Base-by-base conservation (phyloP, 2,888 invertebrate genomes). In the Sesia apiformis region DNA sequence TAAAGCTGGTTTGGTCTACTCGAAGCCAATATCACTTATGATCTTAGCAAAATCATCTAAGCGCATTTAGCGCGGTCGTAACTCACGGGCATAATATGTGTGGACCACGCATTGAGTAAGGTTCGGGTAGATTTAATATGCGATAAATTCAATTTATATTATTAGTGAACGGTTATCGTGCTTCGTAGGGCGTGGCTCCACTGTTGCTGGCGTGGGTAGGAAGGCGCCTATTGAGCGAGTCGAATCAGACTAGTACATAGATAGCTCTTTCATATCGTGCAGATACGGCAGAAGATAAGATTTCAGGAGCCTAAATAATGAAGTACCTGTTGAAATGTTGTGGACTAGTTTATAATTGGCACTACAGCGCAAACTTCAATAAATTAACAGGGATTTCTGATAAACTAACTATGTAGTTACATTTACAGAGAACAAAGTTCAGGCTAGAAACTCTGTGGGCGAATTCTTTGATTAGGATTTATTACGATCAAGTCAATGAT, bases 101-200 rank as follows among this genome's bases (percentile, higher is more conserved):
- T 64, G 65, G 66, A 64, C 70, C 67, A 74, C 66, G 72, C 66
- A 72, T 70, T 63, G 67, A 66, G 70, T 66, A 69, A 65, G 62
- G 70, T 67, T 66, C 67, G 57, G 62, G 65, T 57, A 74, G 78
- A 80, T 80, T 69, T 75, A 73, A 77, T 70, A 70, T 65, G 63
- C 72, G 77, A 80, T 81, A 79, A 76, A 75, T 75, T 71, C 68
- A 73, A 79, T 80, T 73, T 78, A 82, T 79, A 77, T 79, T 75
- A 72, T 74, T 72, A 74, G 62, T 66, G 69, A 69, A 63, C 59
- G 67, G 67, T 68, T 75, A 76, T 78, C 71, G 63, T 59, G 60
- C 64, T 39, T 52, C 53, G 43, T 52, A 49, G 53, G 56, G 53
- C 55, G 55, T 52, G 53, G 54, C 49, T 51, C 39, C 60, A 53